Evolutionary conservation across 1,140 invertebrate species (phyloP), one percentile per base, ranked within the genome.

Genomic region (Carposina sasakii): DNA sequence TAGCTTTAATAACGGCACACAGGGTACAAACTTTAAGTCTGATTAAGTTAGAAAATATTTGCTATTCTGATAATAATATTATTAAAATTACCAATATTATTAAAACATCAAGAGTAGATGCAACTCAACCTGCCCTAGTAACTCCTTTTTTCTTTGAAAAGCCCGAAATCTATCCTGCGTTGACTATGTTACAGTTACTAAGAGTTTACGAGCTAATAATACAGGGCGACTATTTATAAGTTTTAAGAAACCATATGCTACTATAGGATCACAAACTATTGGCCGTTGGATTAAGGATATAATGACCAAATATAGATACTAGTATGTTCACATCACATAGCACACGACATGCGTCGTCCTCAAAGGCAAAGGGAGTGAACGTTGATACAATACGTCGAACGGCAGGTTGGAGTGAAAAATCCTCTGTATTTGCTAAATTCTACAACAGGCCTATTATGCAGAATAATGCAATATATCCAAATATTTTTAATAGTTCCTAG

Each of bases 341-440:
- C 40, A 55, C 52, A 10, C 3, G 54, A 19, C 54, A 57, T 45
- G 51, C 54, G 5, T 16, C 61, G 4, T 62, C 58, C 6, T 64
- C 64, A 2, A 19, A 36, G 16, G 58, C 61, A 21, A 10, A 47
- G 34, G 61, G 58, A 8, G 28, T 61, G 2, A 28, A 53, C 42
- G 0, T 61, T 1, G 48, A 57, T n/a, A 8, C 13, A 6, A 37
- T 37, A 19, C 3, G 34, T 3, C 17, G 20, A 19, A 37, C 34
- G 3, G 34, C 19, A 3, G 34, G 34, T 20, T 37, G 34, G 34
- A 37, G 15, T 8, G 8, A 3, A 19, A 17, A 3, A 4, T 37
- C 34, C 6, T 3, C 5, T 2, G 20, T 19, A 8, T 37, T 37
- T 37, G 8, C 4, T 3, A 37, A 17, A 8, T 37, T 37, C 13